phyloP scores from a whole-genome alignment of 2,888 invertebrate species.

The Morinoia aosen region DNA sequence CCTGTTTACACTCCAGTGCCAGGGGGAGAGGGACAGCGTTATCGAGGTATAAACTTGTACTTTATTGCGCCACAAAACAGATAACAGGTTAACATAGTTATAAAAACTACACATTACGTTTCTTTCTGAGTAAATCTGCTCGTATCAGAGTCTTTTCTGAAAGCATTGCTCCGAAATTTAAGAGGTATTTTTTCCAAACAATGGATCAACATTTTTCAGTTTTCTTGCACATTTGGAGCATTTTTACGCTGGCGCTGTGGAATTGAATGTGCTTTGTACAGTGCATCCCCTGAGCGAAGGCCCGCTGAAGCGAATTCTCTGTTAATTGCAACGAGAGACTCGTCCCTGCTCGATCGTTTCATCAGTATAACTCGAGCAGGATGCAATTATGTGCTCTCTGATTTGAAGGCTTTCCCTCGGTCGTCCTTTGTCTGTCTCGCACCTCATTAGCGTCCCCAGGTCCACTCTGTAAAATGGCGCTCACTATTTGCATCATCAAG shows the following conservation, averaged over 20 bases:
- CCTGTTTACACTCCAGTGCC: background rate
- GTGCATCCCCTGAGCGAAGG: background rate
- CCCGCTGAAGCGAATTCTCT: too few species aligned
- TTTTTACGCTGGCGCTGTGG: background rate
- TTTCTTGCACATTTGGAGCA: background rate
- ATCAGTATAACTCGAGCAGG: too few species aligned
- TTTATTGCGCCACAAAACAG: background rate
- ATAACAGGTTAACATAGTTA: background rate
- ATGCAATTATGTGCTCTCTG: too few species aligned
- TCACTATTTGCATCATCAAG: too few species aligned
- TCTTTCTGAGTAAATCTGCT: background rate
- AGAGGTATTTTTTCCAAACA: background rate
- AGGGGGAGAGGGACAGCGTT: background rate
- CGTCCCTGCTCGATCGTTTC: too few species aligned
- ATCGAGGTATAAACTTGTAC: background rate
- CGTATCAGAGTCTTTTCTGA: background rate
- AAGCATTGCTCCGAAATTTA: background rate
- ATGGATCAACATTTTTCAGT: background rate
- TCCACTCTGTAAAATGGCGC: too few species aligned
- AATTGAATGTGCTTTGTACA: background rate
- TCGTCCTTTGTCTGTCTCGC: too few species aligned
- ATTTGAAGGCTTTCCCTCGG: too few species aligned
- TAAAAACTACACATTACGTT: background rate
- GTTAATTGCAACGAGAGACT: too few species aligned
- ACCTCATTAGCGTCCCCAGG: too few species aligned